A percentile compares a stretch with the other conserved stretches of the same genome.
Evolutionary conservation across 2,113 vertebrate species (phyloP).

Genomic region (Channa argus): DNA sequence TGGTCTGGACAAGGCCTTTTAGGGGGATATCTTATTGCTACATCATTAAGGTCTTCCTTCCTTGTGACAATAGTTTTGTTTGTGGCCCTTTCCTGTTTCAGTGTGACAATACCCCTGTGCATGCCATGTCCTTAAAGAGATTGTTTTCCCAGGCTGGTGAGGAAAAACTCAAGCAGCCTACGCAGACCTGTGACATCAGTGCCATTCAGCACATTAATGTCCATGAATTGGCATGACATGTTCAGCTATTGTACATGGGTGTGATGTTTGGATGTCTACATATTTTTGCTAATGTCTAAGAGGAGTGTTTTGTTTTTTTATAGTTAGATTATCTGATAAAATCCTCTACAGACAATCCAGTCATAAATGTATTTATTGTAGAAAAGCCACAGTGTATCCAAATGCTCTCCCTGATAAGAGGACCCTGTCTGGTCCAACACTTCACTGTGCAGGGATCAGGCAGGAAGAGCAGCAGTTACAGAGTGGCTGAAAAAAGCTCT

Average conservation of each 20-base stretch:
- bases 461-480: slow-evolving; percentile 63
- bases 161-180: neutral
- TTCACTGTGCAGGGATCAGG: slow-evolving; percentile 63
- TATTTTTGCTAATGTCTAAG: neutral
- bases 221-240: too few relatives aligned
- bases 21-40: neutral
- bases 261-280: neutral
- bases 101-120: neutral
- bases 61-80: neutral
- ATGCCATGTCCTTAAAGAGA: neutral
- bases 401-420: neutral
- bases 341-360: neutral
- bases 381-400: neutral
- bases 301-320: too few relatives aligned
- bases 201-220: neutral
- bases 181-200: neutral
- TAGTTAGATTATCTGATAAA: neutral
- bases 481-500: slow-evolving; percentile 65
- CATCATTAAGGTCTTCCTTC: neutral
- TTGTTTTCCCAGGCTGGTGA: neutral
- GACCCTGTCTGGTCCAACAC: slow-evolving; percentile 11
- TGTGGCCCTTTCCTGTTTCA: too few relatives aligned
- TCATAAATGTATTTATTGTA: neutral
- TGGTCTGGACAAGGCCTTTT: too few relatives aligned
- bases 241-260: neutral